Evolutionary conservation across 2,888 invertebrate species (phyloP), one percentile per base, ranked within the genome.

Genomic region (Sipha maydis): DNA sequence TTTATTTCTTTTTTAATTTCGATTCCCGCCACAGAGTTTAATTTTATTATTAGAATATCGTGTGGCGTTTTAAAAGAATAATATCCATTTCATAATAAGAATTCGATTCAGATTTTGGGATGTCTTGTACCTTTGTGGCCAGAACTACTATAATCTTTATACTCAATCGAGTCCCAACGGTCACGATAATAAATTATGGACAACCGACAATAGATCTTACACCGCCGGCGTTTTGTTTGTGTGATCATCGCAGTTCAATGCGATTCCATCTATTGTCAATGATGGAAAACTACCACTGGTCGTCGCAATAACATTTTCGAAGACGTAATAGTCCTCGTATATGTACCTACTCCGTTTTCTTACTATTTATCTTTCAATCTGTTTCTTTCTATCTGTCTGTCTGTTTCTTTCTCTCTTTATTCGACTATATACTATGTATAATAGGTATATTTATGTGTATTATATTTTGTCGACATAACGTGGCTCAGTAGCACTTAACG

Each of bases 121-220:
- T 48, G 71, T 82, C 48, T 71, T 31, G 41, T n/a, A 41, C 69
- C 21, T 41, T 67, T 28, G 41, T 48, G 19, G 69, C 83, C 48
- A 48, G 48, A 48, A 8, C 48, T 48, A 14, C 14, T 48, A 14
- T 48, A 48, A 83, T 83, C 83, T 71, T 14, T 28, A 31, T 25
- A 38, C 25, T 73, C 78, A 76, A 77, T 85, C 69, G 41, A 78
- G 78, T 77, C 54, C 31, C 78, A 69, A 85, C 9, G 85, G 69
- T 85, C 85, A 85, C 31, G 69, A 69, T 48, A n/a, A 54, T 78
- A 85, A 85, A 85, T 77, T 76, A 78, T 78, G 48, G 31, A 48
- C 28, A 19, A 21, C 67, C 61, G 48, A 77, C 85, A 77, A 85
- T 77, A 31, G 80, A 28, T 38, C 31, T 25, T 17, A 38, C 34